phyloP scores from a whole-genome alignment of 2,797 vertebrate species.

The Muscicapa striata region DNA sequence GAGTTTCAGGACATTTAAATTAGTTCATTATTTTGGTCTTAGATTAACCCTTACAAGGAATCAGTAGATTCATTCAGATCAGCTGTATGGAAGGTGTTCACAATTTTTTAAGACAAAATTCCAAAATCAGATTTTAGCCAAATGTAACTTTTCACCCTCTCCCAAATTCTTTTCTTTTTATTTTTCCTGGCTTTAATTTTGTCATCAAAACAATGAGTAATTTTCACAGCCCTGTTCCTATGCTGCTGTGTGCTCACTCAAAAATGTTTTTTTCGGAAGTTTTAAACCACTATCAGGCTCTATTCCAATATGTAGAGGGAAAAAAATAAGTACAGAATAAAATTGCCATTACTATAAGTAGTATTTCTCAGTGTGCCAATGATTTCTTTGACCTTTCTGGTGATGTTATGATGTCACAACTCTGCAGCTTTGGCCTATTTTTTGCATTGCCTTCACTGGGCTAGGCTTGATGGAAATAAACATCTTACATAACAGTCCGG shows the following conservation, averaged over 20 bases:
- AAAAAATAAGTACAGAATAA: background rate
- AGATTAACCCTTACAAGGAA: background rate
- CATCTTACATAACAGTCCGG: constrained; percentile 78
- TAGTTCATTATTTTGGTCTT: background rate
- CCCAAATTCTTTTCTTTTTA: background rate
- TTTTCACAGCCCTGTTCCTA: background rate
- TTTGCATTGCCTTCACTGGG: constrained; percentile 62
- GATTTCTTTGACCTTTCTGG: constrained; percentile 42
- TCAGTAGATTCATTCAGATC: background rate
- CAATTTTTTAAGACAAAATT: background rate
- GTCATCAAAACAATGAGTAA: background rate
- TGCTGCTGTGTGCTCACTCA: background rate
- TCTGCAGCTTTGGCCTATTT: constrained; percentile 74
- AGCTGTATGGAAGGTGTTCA: background rate
- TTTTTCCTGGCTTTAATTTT: background rate
- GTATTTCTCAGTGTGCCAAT: background rate
- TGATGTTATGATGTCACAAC: constrained; percentile 51
- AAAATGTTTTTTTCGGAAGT: background rate
- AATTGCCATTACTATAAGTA: background rate
- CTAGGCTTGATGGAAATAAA: constrained; percentile 75
- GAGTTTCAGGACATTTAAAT: background rate
- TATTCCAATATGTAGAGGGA: background rate
- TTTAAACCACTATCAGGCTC: background rate
- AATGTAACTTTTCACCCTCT: background rate
- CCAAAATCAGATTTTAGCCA: background rate